These are phyloP conservation scores for Empis stercorea DNA, from an alignment of 2,888 invertebrate genomes.

Conservation along the genomic window DNA sequence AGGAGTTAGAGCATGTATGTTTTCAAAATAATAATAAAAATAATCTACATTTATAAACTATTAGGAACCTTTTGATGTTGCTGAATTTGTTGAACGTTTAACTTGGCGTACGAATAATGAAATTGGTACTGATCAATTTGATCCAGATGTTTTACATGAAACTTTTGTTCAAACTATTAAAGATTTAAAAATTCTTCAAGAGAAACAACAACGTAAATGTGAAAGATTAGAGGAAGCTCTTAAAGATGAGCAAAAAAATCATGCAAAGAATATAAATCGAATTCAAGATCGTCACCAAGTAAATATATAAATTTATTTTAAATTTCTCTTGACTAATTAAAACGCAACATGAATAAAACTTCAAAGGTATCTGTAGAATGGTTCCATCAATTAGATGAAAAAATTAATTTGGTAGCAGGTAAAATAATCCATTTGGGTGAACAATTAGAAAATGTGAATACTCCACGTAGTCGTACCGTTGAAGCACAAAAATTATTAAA, in stretches of 20 bases:
- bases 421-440: conserved; percentile 98
- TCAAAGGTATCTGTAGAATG: conserved; percentile 67
- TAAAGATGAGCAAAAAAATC: conserved; percentile 74
- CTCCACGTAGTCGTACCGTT: conserved; percentile 83
- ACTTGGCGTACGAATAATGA: conserved; percentile 86
- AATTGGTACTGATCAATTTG: conserved; percentile 57
- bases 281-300: conserved; percentile 79
- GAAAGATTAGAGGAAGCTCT: conserved; percentile 66
- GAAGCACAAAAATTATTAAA: conserved; percentile 89
- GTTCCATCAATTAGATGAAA: conserved; percentile 85
- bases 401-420: conserved; percentile 93
- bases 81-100: conserved; percentile 93
- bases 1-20: conserved; percentile 69
- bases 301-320: conserved; percentile 14
- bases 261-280: conserved; percentile 66
- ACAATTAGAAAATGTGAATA: conserved; percentile 92
- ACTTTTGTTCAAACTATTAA: conserved; percentile 90
- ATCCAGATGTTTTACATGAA: conserved; percentile 76
- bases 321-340: not conserved
- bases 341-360: too few species aligned
- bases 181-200: conserved; percentile 62
- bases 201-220: conserved; percentile 76
- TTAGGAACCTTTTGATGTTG: conserved; percentile 92
- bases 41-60: conserved; percentile 11
- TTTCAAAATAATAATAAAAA: not conserved